These are phyloP conservation scores for Oryzias celebensis DNA, from an alignment of 2,113 vertebrate genomes.

Conservation along the genomic window DNA sequence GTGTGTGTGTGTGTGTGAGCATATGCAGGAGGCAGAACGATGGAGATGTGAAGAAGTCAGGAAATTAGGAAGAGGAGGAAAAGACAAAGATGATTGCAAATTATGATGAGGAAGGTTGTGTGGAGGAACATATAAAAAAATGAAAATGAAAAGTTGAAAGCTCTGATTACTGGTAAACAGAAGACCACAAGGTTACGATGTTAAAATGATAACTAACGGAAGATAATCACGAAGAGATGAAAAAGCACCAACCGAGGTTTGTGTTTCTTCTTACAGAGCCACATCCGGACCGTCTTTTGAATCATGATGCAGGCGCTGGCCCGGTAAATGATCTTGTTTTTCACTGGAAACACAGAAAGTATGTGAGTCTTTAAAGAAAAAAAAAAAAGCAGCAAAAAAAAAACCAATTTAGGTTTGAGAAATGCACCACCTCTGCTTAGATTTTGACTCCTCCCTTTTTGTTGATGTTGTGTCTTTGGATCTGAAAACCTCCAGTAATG, in stretches of 20 bases:
- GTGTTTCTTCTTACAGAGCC: conserved; percentile 95
- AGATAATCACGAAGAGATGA: not conserved
- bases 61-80: conserved; percentile 33
- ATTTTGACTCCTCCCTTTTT: too few relatives aligned
- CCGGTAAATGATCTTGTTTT: conserved; percentile 94
- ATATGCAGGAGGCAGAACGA: not conserved
- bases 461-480: too few relatives aligned
- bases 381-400: too few relatives aligned
- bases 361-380: not conserved
- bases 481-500: too few relatives aligned
- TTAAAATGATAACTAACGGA: not conserved
- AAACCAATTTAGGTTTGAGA: too few relatives aligned
- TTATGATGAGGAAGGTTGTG: not conserved
- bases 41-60: conserved; percentile 40
- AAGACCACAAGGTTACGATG: not conserved
- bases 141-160: not conserved
- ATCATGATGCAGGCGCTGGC: conserved; percentile 88
- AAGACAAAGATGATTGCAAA: not conserved
- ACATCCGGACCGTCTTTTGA: conserved; percentile 96
- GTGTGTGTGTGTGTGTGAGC: not conserved
- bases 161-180: not conserved
- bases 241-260: conserved; percentile 87
- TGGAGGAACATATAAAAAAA: not conserved
- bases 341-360: conserved; percentile 78
- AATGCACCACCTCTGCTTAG: too few relatives aligned